Evolutionary conservation across 2,888 invertebrate species (phyloP), one percentile per base, ranked within the genome.

Genomic region (Mamestra brassicae): DNA sequence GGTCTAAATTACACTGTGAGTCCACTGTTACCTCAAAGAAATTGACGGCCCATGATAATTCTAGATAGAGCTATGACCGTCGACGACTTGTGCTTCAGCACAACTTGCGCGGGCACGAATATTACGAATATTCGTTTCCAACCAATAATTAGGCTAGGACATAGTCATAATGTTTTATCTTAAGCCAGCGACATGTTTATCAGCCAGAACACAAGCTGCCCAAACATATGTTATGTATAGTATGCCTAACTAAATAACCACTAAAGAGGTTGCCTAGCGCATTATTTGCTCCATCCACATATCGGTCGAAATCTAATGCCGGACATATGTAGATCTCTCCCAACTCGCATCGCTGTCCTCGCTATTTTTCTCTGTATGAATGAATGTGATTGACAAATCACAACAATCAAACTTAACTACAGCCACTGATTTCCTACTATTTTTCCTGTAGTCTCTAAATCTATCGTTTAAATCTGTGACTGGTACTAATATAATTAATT

Each of bases 371-470:
- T 26, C 26, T 26, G 26, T 26, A 26, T 26, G 26, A 26, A 26
- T 26, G 26, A 26, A 26, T 26, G 26, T 26, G 26, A 26, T 26
- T 26, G 26, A n/a, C n/a, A n/a, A n/a, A n/a, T n/a, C n/a, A n/a
- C n/a, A n/a, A n/a, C n/a, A n/a, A n/a, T 26, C 26, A 26, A 26
- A 26, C 26, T 54, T n/a, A n/a, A n/a, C 6, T 54, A n/a, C 54
- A n/a, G 54, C 15, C 15, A 57, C 13, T 34, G 17, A 13, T 61
- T 57, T 75, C 15, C 1, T 64, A n/a, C n/a, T 13, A 15, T 42
- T 57, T 47, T 75, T 57, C 50, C 57, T 76, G 50, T 57, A 42
- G 34, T 57, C 50, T 55, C 15, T 52, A 8, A n/a, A n/a, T 42
- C 15, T 34, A 36, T 75, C 58, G 34, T 57, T 42, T 36, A 47